Evolutionary conservation across 1,140 invertebrate species (phyloP).

Genomic region (Philopotamus ludificatus): DNA sequence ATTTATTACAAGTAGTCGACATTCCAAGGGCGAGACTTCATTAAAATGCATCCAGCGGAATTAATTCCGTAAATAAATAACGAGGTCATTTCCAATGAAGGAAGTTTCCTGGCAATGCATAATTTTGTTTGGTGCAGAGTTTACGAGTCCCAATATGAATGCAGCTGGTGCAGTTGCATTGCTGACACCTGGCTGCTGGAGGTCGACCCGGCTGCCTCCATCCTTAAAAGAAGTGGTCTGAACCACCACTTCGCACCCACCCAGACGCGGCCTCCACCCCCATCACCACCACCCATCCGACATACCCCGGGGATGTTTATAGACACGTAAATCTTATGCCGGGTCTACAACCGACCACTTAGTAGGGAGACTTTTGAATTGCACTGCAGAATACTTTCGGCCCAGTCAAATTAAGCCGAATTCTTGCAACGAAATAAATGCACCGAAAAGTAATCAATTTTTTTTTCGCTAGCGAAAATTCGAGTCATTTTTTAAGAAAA

Average conservation of each 20-base stretch:
- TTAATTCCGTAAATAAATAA: too few relatives aligned
- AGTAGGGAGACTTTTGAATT: background rate
- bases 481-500: background rate
- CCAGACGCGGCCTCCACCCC: background rate
- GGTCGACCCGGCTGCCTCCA: background rate
- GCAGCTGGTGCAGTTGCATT: conserved; percentile 6
- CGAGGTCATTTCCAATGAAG: too few relatives aligned
- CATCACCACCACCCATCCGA: too few relatives aligned
- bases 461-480: background rate
- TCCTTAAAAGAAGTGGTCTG: conserved; percentile 11
- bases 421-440: conserved; percentile 1
- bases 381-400: background rate
- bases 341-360: background rate
- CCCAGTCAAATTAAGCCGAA: background rate
- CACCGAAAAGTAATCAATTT: too few relatives aligned
- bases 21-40: too few relatives aligned
- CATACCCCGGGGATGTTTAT: background rate
- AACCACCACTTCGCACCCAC: background rate
- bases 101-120: too few relatives aligned
- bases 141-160: conserved; percentile 22
- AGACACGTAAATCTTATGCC: background rate
- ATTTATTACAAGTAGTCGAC: too few relatives aligned
- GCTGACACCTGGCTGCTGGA: conserved; percentile 7
- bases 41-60: too few relatives aligned
- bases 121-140: conserved; percentile 15